Base-by-base conservation (phyloP, 1,140 invertebrate species). In the Papilio polytes region DNA sequence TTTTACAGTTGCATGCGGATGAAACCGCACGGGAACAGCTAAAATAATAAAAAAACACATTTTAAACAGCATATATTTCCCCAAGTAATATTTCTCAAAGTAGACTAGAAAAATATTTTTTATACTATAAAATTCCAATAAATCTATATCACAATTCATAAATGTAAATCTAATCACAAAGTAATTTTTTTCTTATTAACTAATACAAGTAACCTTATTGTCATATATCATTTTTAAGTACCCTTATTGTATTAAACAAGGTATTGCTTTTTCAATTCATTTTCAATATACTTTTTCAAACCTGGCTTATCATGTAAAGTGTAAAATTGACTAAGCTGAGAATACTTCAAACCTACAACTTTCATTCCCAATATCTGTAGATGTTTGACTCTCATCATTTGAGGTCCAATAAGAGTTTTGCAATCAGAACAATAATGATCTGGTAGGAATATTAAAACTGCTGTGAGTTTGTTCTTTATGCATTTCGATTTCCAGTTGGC, bases 371-470 rank as follows among this genome's bases (percentile, higher is more conserved):
- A 89, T 84, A 96, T 93, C 86, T 94, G 94, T 46, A 97, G 92
- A 84, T 97, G 96, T 76, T 96, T 95, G 78, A 95, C 96, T 82
- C 95, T 96, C 96, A 97, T 96, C 0, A 94, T 86, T 90, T 97
- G 96, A 51, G 96, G 95, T 0, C 97, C 97, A 84, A 96, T 95
- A 26, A 97, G 88, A 74, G 92, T 85, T 56, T 93, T 89, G 72
- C 90, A 94, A 78, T 95, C 94, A 59, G 93, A 92, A 88, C 96
- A 96, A 90, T 96, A 97, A 91, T 97, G 96, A 84, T 97, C 96
- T 20, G 97, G 97, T 31, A 97, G 89, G 90, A 97, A 95, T 76
- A 97, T 95, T 41, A 97, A 89, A 80, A 97, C 84, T 3, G 96
- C 96, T 53, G 94, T 95, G 84, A 94, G 95, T 31, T 93, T 80